phyloP scores from a whole-genome alignment of 64 coral and sea anemone genomes.

The Exaiptasia diaphana region DNA sequence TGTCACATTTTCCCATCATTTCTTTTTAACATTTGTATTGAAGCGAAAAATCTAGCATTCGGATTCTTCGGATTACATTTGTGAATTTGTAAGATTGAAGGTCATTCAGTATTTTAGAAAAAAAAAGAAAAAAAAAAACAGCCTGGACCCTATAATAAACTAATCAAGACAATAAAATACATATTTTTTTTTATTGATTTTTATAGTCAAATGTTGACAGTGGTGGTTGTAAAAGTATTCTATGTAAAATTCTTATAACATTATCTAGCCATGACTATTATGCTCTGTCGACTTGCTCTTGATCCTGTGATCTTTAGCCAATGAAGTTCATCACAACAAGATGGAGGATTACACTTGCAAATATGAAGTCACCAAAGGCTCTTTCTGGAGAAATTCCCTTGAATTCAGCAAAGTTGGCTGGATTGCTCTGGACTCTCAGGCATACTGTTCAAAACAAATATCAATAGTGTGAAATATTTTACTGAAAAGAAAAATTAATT shows the following conservation, averaged over 20 bases:
- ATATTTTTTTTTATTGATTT: too few relatives aligned
- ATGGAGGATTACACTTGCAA: slow-evolving; percentile 94
- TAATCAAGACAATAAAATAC: too few relatives aligned
- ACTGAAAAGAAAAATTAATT: too few relatives aligned
- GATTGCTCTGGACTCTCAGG: slow-evolving; percentile 92
- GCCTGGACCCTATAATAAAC: too few relatives aligned
- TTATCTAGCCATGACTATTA: too few relatives aligned
- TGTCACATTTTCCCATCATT: too few relatives aligned
- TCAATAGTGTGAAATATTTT: too few relatives aligned
- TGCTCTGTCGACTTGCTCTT: background rate
- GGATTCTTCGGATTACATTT: background rate
- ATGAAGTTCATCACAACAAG: slow-evolving; percentile 99
- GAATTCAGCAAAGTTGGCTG: slow-evolving; percentile 87
- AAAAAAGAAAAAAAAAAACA: too few relatives aligned
- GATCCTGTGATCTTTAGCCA: slow-evolving; percentile 50
- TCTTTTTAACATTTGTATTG: too few relatives aligned
- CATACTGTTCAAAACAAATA: slow-evolving; percentile 68
- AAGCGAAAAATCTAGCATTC: too few relatives aligned
- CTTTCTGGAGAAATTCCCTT: slow-evolving; percentile 95
- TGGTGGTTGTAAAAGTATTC: background rate
- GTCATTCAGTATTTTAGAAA: too few relatives aligned
- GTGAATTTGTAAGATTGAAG: background rate
- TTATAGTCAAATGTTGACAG: too few relatives aligned
- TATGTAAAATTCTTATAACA: background rate
- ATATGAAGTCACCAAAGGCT: slow-evolving; percentile 99